A percentile compares a stretch with the other conserved stretches of the same genome.
Evolutionary conservation across 2,888 invertebrate genomes (phyloP).

Genomic region (Diogma glabrata): DNA sequence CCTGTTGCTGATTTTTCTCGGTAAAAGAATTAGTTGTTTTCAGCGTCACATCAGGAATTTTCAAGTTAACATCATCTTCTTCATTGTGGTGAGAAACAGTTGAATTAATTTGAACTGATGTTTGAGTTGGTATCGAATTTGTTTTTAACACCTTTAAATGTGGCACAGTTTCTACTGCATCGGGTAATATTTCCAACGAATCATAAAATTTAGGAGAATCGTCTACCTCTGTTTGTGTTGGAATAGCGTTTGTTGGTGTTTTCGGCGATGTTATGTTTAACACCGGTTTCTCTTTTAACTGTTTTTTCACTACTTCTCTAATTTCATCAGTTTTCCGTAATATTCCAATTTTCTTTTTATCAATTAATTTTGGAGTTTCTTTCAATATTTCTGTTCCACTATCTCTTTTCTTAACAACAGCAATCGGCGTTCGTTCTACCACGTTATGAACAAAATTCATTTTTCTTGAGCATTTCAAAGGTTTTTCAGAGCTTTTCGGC

Average conservation of each 20-base stretch:
- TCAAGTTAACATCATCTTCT: constrained; percentile 16
- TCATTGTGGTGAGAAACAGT: no score
- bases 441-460: not conserved
- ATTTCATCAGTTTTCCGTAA: constrained; percentile 22
- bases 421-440: no score
- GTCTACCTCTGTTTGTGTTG: not conserved
- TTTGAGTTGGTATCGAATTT: no score
- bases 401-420: no score
- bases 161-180: no score
- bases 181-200: no score
- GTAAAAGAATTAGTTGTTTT: not conserved
- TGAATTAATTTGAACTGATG: no score
- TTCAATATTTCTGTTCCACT: no score
- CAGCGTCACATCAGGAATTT: constrained; percentile 17
- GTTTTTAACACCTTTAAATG: no score
- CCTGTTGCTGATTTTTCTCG: not conserved
- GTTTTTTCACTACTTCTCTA: not conserved
- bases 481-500: not conserved
- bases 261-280: not conserved
- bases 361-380: no score
- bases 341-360: constrained; percentile 25
- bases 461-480: not conserved
- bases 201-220: no score
- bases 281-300: not conserved
- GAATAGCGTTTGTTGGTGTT: not conserved